A percentile compares a stretch with the other conserved stretches of the same genome.
Conservation (phyloP, 2,113 vertebrate genomes). For the Chelonoidis abingdonii region DNA sequence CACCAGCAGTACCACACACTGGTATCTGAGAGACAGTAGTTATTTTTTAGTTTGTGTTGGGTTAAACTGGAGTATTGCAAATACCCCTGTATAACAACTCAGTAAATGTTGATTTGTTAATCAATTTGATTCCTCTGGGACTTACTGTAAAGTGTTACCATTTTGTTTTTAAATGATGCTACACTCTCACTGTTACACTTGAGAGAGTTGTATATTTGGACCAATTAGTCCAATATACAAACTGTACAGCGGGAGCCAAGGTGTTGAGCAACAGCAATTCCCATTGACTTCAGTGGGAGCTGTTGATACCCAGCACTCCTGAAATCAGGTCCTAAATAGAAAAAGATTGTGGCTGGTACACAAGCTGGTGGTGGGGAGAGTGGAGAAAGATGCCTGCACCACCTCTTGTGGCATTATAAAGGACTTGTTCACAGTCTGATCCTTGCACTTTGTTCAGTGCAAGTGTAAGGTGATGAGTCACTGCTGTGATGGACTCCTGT, state of each 20-base stretch:
- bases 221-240: neutral
- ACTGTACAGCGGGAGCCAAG: neutral
- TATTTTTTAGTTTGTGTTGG: neutral
- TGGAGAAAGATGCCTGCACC: neutral
- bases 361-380: neutral
- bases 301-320: neutral
- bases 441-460: neutral
- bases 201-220: neutral
- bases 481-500: too few relatives aligned
- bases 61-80: neutral
- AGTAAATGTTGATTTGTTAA: neutral
- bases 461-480: too few relatives aligned
- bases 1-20: neutral
- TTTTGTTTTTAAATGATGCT: neutral
- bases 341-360: neutral
- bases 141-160: neutral
- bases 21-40: neutral
- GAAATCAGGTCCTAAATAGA: neutral
- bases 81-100: neutral
- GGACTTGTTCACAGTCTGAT: neutral
- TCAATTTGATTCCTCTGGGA: neutral
- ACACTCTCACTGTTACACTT: neutral
- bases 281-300: neutral
- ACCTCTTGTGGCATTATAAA: neutral
- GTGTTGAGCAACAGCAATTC: neutral